Conservation (phyloP, 2,113 vertebrate species). For the Gambusia holbrooki region DNA sequence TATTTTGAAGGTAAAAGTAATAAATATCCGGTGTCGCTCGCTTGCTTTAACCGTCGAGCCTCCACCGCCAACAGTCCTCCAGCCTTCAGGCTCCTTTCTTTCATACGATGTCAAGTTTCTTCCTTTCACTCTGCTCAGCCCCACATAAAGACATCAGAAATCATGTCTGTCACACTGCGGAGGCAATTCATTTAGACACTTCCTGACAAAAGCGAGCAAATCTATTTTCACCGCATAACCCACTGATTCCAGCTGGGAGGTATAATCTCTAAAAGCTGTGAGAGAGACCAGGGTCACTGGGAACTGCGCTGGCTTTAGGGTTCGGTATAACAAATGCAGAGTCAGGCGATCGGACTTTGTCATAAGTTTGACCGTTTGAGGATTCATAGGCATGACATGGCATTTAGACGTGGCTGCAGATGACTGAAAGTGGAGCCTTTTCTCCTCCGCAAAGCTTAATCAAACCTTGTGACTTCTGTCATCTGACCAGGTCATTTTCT, state of each 20-base stretch:
- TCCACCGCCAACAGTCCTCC: background rate
- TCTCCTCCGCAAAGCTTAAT: slow-evolving; percentile 5
- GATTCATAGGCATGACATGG: slow-evolving; percentile 16
- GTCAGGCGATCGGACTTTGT: slow-evolving; percentile 22
- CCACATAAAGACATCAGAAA: background rate
- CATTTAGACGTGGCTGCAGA: slow-evolving; percentile 8
- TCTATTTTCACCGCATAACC: slow-evolving; percentile 26
- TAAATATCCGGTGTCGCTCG: slow-evolving; percentile 19
- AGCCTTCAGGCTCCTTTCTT: background rate
- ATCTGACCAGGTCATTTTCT: slow-evolving; percentile 25
- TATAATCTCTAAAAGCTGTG: background rate
- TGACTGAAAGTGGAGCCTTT: background rate
- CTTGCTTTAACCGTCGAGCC: background rate
- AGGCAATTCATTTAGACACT: slow-evolving; percentile 14
- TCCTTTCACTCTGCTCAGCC: background rate
- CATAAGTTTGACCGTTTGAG: slow-evolving; percentile 7
- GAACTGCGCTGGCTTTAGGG: background rate
- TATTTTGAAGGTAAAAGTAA: background rate
- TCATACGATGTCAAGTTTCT: background rate
- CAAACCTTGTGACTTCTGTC: slow-evolving; percentile 59
- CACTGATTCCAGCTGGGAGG: background rate
- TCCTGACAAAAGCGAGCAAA: background rate
- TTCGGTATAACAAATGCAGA: background rate
- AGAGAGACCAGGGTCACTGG: background rate
- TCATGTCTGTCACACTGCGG: slow-evolving; percentile 30